Percentiles rank a stretch among this genome's conserved stretches.
Conservation (phyloP, 2,113 vertebrate genomes). For the Furnarius figulus region DNA sequence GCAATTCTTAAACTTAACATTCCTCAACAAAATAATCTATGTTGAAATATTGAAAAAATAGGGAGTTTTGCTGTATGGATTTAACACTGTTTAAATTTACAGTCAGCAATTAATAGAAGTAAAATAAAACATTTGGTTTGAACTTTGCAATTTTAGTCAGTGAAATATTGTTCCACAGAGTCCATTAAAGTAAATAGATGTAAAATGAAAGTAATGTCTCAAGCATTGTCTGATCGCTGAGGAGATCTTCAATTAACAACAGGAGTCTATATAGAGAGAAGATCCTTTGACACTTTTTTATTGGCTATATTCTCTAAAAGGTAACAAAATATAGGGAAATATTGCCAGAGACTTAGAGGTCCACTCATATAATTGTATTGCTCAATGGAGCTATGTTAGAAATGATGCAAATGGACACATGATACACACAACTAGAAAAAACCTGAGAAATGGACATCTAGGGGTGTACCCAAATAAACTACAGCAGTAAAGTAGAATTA, state of each 20-base stretch:
- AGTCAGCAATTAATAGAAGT: not conserved
- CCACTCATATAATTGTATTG: not conserved
- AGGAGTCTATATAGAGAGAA: not conserved
- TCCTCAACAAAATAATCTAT: not conserved
- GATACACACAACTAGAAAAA: not conserved
- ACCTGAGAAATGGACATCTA: not conserved
- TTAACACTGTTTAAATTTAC: not conserved
- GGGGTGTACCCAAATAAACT: not conserved
- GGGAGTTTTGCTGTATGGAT: rapidly evolving
- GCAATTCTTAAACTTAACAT: not conserved
- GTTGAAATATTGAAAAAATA: not conserved
- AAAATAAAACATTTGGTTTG: not conserved
- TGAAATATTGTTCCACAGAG: not conserved
- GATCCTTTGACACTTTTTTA: not conserved
- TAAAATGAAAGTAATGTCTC: not conserved
- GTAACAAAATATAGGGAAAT: not conserved
- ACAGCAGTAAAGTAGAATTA: not conserved
- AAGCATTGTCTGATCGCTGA: not conserved
- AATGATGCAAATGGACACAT: not conserved
- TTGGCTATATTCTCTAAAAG: not conserved
- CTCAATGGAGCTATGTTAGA: not conserved
- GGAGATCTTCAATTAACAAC: not conserved
- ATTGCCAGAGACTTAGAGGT: not conserved
- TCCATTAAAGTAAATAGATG: not conserved
- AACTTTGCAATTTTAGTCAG: not conserved